Evolutionary conservation across 30 jellyfish, hydroid and myxozoan genomes (phyloP), one percentile per base, ranked within the genome.

Genomic region (Cassiopea xamachana): DNA sequence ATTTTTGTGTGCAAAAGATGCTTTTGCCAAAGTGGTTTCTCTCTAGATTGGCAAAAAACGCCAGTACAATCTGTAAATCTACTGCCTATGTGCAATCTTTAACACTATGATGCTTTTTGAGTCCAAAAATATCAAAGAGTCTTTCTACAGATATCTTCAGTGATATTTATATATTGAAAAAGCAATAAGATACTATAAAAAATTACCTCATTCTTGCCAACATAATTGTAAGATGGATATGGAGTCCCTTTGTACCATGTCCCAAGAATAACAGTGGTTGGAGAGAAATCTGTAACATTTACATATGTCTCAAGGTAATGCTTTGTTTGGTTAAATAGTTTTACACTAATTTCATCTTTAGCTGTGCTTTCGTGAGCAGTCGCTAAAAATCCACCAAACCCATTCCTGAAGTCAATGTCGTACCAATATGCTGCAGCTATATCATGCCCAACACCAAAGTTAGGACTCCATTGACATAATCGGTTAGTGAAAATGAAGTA

Each of bases 341-440:
- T 62, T 15, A 62, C 68, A 80, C 88, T 80, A 78, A 80, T 59
- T 19, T 9, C 60, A 46, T 80, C 88, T 2, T 7, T 80, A 13
- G 61, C 78, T 8, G 78, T 62, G 62, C 67, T 59, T 39, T 19
- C 60, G 58, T 80, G 88, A 13, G 2, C 59, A 1, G 78, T 50
- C 9, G 78, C 88, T 7, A 45, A 59, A 76, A 76, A 76, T 7
- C 85, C 85, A 19, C 88, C 88, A n/a, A 7, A 13, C 9, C 78
- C 59, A 58, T 27, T 78, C 15, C 78, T 60, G 77, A 80, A 80
- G n/a, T 80, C 88, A 14, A 80, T 15, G 19, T 80, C 88, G n/a
- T 50, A 46, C 88, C 88, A 80, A 80, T 80, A 80, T 39, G 88
- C 61, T 17, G 61, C 55, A 1, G 46, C 78, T 12, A 80, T 62